phyloP scores from a whole-genome alignment of 2,113 vertebrate genomes.

The Anarrhichthys ocellatus region DNA sequence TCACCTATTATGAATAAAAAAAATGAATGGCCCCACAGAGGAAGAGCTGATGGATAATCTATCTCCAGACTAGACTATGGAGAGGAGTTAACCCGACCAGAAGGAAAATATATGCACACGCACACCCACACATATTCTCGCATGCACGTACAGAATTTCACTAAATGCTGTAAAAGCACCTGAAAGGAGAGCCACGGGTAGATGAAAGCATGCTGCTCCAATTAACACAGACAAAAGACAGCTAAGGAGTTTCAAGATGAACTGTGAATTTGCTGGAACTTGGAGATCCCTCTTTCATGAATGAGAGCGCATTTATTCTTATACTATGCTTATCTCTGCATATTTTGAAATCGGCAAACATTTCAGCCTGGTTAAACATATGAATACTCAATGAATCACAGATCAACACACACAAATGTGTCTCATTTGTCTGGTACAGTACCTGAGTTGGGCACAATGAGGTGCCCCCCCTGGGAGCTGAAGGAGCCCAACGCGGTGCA shows the following conservation, averaged over 20 bases:
- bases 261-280: conserved; percentile 2
- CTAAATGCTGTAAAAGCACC: background rate
- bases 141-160: background rate
- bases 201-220: conserved; percentile 19
- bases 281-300: background rate
- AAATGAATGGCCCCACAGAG: conserved; percentile 1
- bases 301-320: background rate
- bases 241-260: conserved; percentile 3
- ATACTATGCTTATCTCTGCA: background rate
- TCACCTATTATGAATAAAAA: conserved; percentile 8
- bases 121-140: background rate
- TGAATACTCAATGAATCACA: background rate
- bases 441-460: conserved; percentile 97
- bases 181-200: background rate
- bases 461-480: conserved; percentile 95
- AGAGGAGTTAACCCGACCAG: conserved; percentile 38
- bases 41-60: conserved; percentile 47
- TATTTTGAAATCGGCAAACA: background rate
- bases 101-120: background rate
- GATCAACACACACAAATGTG: background rate
- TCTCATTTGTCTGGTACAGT: conserved; percentile 23
- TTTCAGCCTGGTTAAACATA: background rate
- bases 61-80: background rate
- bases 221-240: conserved; percentile 10
- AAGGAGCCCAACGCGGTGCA: conserved; percentile 95